Conservation (phyloP, 1,140 invertebrate species). For the Oncopeltus fasciatus region DNA sequence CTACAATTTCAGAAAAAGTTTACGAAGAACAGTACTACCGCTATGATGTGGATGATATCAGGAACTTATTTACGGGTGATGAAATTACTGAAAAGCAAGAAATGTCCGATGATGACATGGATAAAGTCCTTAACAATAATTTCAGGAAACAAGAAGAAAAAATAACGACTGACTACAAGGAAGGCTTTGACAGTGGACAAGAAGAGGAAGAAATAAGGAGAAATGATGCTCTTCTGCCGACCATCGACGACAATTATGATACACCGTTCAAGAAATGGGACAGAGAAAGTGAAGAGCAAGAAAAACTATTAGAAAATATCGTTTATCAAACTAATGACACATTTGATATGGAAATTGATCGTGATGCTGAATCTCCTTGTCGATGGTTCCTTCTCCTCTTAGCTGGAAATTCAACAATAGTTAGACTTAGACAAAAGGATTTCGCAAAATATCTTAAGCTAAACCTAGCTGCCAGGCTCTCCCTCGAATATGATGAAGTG, state of each 20-base stretch:
- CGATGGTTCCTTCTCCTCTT: conserved; percentile 26
- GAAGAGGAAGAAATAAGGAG: conserved; percentile 20
- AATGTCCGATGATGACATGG: conserved; percentile 11
- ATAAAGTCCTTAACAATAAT: neutral
- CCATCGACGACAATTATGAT: conserved; percentile 15
- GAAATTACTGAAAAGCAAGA: conserved; percentile 9
- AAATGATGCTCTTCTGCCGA: conserved; percentile 1
- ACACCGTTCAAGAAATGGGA: conserved; percentile 26
- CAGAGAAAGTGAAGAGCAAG: conserved; percentile 25
- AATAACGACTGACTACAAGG: conserved; percentile 2
- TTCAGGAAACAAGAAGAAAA: conserved; percentile 10
- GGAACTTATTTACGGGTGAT: conserved; percentile 14
- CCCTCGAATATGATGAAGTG: conserved; percentile 29
- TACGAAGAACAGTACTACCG: conserved; percentile 15
- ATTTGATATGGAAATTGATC: neutral
- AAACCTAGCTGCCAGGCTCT: conserved; percentile 29
- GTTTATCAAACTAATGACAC: conserved; percentile 15
- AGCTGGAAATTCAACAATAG: conserved; percentile 29
- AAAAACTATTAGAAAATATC: conserved; percentile 24
- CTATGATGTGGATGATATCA: conserved; percentile 18
- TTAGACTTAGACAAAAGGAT: conserved; percentile 27
- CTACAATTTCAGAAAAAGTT: conserved; percentile 3
- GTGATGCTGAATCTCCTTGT: neutral
- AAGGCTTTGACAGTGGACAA: conserved; percentile 21
- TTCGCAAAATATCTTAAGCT: conserved; percentile 30